Base-by-base conservation (phyloP, 2,797 vertebrate genomes). In the Coendou prehensilis region DNA sequence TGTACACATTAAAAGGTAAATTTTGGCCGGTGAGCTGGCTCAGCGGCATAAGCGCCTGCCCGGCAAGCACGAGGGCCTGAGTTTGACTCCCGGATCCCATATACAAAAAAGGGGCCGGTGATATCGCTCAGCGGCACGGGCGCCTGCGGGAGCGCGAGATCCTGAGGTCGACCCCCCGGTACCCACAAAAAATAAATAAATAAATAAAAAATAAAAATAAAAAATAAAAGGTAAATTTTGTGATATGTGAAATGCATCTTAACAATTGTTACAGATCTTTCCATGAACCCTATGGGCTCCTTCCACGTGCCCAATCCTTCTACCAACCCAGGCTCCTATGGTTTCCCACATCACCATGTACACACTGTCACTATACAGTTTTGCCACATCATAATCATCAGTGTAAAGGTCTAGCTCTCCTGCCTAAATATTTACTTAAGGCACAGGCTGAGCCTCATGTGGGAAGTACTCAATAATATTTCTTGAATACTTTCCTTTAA, bases 401-500 rank as follows among this genome's bases (percentile, higher is more conserved):
- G 41, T 80, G 15, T 86, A 81, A 89, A 85, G 50, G 33, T 81
- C 81, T 86, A 8, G 22, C 33, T 81, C 28, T 81, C n/a, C 82
- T 47, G 59, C 50, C 20, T 52, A 41, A 75, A 52, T 89, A 47
- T 28, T 54, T 14, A 50, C 52, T 93, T 56, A 82, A 90, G 59
- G 30, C 56, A 59, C 14, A 8, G 28, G 17, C 17, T 78, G 78
- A 84, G 20, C n/a, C 63, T 92, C n/a, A 69, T 41, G 57, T 41
- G 26, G 4, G 61, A 84, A 64, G n/a, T 79, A 71, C 5, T 89
- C n/a, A 84, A 13, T 89, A 84, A 30, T 83, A 92, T 69, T 79
- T 92, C 52, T 83, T 83, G 33, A 94, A 69, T 84, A 84, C 20
- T 50, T 84, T 37, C 52, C 54, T 92, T 89, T 54, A 76, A 76